Evolutionary conservation across 1,140 invertebrate species (phyloP).

Genomic region (Caenorhabditis tropicalis): DNA sequence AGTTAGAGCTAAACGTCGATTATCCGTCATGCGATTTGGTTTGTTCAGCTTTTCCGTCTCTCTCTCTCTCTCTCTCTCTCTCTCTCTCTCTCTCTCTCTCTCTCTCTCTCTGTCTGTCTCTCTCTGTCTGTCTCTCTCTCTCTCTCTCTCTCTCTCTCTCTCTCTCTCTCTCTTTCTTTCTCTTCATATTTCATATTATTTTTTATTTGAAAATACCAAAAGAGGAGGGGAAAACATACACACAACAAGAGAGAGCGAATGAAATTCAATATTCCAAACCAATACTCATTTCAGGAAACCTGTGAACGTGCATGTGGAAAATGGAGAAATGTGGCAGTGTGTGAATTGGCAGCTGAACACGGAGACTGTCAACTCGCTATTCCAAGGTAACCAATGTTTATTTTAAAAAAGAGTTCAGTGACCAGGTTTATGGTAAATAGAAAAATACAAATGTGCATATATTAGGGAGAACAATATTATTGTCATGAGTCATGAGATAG

Average conservation of each 20-base stretch:
- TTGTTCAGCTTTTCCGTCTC: slow-evolving; percentile 5
- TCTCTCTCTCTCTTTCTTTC: neutral
- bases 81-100: neutral
- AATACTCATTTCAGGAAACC: slow-evolving; percentile 54
- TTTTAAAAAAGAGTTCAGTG: neutral
- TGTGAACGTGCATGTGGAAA: slow-evolving; percentile 69
- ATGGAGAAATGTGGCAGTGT: slow-evolving; percentile 75
- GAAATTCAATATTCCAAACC: neutral
- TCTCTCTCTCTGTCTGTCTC: neutral
- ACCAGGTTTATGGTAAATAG: neutral
- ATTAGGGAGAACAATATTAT: neutral
- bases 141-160: neutral
- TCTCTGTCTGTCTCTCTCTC: neutral
- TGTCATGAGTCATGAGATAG: neutral
- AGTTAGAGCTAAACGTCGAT: neutral
- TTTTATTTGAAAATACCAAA: neutral
- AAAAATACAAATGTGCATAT: neutral
- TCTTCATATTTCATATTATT: too few relatives aligned
- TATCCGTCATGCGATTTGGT: slow-evolving; percentile 3
- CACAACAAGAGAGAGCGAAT: neutral
- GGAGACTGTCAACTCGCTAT: slow-evolving; percentile 78
- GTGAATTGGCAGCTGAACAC: slow-evolving; percentile 79
- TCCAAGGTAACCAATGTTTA: neutral
- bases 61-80: neutral
- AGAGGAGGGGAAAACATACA: neutral